These are phyloP conservation scores for Elymnias hypermnestra DNA, from an alignment of 1,140 invertebrate genomes.

Conservation along the genomic window DNA sequence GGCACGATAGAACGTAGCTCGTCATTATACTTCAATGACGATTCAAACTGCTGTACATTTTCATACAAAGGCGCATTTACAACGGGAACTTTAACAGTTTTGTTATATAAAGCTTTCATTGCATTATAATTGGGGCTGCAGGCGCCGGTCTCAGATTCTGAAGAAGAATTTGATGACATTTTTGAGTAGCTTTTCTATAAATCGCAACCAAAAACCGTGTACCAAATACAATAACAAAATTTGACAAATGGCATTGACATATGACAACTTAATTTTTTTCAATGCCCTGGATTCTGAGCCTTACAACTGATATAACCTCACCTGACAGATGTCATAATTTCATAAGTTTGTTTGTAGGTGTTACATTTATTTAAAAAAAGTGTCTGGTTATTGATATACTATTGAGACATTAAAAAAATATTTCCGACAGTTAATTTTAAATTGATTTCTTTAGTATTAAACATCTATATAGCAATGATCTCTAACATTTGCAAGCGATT, in stretches of 20 bases:
- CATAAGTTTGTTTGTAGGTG: too few relatives aligned
- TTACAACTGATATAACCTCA: too few relatives aligned
- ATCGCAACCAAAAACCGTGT: slow-evolving; percentile 7
- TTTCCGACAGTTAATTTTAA: too few relatives aligned
- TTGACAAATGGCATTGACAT: too few relatives aligned
- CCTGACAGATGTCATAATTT: too few relatives aligned
- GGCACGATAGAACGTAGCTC: slow-evolving; percentile 30
- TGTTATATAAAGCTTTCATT: slow-evolving; percentile 79
- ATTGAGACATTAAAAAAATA: too few relatives aligned
- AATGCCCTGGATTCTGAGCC: too few relatives aligned
- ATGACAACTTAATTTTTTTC: too few relatives aligned
- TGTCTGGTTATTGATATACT: too few relatives aligned
- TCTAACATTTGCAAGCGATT: slow-evolving; percentile 32
- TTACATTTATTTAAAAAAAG: too few relatives aligned
- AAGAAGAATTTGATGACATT: slow-evolving; percentile 52
- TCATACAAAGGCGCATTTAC: slow-evolving; percentile 77
- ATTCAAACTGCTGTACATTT: slow-evolving; percentile 79
- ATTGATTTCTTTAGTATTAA: too few relatives aligned
- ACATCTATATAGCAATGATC: slow-evolving; percentile 24
- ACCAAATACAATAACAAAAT: slow-evolving; percentile 5
- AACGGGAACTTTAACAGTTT: slow-evolving; percentile 73
- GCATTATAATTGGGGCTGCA: slow-evolving; percentile 82
- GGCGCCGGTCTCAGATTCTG: slow-evolving; percentile 80
- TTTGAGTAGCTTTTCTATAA: slow-evolving; percentile 14
- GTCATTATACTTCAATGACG: slow-evolving; percentile 34